These are phyloP conservation scores for Planiliza haematocheilus DNA, from an alignment of 2,113 vertebrate genomes.

Conservation along the genomic window DNA sequence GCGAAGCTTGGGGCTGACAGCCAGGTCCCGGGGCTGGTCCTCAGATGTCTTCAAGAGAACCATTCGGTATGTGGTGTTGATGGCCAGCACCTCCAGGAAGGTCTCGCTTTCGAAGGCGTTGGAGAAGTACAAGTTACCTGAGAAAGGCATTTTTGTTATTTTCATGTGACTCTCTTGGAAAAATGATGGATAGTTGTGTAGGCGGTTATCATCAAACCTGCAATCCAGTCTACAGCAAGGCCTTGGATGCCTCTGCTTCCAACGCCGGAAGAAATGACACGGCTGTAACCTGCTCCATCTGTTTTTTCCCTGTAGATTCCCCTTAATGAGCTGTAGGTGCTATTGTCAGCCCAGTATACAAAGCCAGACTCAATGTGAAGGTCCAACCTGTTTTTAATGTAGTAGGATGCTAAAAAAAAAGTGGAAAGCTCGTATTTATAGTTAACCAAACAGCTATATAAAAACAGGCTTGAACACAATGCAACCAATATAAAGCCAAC, in stretches of 20 bases:
- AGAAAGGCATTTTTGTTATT: not conserved
- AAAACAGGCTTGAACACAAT: not conserved
- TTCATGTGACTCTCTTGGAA: not conserved
- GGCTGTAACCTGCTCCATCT: conserved; percentile 69
- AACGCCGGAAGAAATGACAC: conserved; percentile 68
- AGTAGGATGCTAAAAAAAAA: conserved; percentile 60
- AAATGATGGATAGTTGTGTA: not conserved
- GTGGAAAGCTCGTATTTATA: not conserved
- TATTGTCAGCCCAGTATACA: conserved; percentile 79
- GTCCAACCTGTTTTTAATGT: conserved; percentile 63
- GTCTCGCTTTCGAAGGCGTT: conserved; percentile 90
- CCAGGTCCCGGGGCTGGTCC: conserved; percentile 89
- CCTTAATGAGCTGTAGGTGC: conserved; percentile 59
- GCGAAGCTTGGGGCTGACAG: conserved; percentile 90
- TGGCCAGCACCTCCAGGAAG: conserved; percentile 89
- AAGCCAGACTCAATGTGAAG: conserved; percentile 77
- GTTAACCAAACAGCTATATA: not conserved
- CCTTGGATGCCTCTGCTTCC: conserved; percentile 77
- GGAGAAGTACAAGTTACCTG: conserved; percentile 95
- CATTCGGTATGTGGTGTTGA: conserved; percentile 90
- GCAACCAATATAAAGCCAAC: conserved; percentile 36
- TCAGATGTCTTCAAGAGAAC: conserved; percentile 88
- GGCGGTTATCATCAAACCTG: conserved; percentile 62
- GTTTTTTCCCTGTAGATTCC: conserved; percentile 76
- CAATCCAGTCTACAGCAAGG: conserved; percentile 82